Conservation (phyloP, 2,113 vertebrate genomes). For the Plectropomus leopardus region DNA sequence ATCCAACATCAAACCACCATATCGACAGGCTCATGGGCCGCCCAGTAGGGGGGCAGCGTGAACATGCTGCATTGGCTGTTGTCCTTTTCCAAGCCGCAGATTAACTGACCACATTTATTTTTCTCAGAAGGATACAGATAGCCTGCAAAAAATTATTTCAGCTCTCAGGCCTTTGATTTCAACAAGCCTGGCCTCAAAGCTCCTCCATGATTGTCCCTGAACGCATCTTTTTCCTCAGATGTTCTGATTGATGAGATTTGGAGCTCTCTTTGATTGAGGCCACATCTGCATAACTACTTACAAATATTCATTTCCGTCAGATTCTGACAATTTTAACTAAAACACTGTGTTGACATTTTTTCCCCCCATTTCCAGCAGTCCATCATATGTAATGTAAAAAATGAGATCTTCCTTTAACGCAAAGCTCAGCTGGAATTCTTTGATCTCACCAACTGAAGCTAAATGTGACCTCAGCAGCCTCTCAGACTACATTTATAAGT, state of each 20-base stretch:
- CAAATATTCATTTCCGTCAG: slow-evolving; percentile 7
- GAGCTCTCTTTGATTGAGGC: slow-evolving; percentile 84
- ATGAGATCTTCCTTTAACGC: slow-evolving; percentile 71
- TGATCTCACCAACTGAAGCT: slow-evolving; percentile 83
- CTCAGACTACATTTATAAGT: slow-evolving; percentile 77
- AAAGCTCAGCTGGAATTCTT: slow-evolving; percentile 85
- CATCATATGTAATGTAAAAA: slow-evolving; percentile 64
- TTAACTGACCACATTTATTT: slow-evolving; percentile 74
- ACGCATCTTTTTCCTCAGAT: slow-evolving; percentile 86
- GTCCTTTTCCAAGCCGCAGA: slow-evolving; percentile 84
- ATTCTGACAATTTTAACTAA: slow-evolving; percentile 58
- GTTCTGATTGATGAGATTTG: slow-evolving; percentile 90
- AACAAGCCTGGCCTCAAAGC: slow-evolving; percentile 87
- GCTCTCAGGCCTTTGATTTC: slow-evolving; percentile 89
- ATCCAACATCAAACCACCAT: slow-evolving; percentile 83
- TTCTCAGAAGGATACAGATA: slow-evolving; percentile 70
- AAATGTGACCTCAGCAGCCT: slow-evolving; percentile 86
- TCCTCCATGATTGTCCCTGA: slow-evolving; percentile 84
- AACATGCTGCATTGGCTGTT: slow-evolving; percentile 87
- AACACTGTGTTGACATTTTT: slow-evolving; percentile 74
- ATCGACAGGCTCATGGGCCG: slow-evolving; percentile 89
- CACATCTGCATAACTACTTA: slow-evolving; percentile 66
- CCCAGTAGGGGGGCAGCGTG: slow-evolving; percentile 84
- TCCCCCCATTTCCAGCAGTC: slow-evolving; percentile 58
- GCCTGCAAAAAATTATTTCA: slow-evolving; percentile 71